A percentile compares a stretch with the other conserved stretches of the same genome.
Conservation (phyloP, 2,888 invertebrate species). For the Azorinus chamasolen region DNA sequence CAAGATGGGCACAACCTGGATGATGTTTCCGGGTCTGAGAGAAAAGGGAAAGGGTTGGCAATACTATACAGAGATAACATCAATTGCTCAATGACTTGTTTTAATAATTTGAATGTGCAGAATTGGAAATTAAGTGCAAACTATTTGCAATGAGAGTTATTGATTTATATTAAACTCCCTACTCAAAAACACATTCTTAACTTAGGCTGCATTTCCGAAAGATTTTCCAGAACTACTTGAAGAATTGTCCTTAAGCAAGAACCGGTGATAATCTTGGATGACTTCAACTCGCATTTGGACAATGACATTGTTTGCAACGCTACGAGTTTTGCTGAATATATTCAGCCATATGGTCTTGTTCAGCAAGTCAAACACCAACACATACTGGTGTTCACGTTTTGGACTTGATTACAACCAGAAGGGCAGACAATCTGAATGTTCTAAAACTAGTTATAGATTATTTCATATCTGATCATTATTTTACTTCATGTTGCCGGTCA, state of each 20-base stretch:
- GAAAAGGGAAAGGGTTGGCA: neutral
- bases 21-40: constrained; percentile 1
- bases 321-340: constrained; percentile 23
- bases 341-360: constrained; percentile 30
- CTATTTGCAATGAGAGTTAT: constrained; percentile 9
- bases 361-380: constrained; percentile 26
- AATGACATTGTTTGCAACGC: constrained; percentile 26
- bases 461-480: constrained; percentile 16
- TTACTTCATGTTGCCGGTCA: neutral
- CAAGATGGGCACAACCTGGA: constrained; percentile 4
- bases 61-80: constrained; percentile 8
- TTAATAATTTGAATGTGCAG: constrained; percentile 3
- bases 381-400: constrained; percentile 16
- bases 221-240: constrained; percentile 34
- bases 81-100: constrained; percentile 6
- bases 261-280: constrained; percentile 8
- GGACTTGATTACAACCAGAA: constrained; percentile 14
- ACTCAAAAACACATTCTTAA: constrained; percentile 28
- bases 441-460: neutral
- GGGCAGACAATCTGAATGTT: constrained; percentile 12
- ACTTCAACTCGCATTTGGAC: constrained; percentile 30
- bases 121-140: constrained; percentile 3
- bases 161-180: constrained; percentile 39
- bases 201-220: constrained; percentile 24
- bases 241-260: constrained; percentile 3